These are phyloP conservation scores for Bombycilla garrulus DNA, from an alignment of 2,113 vertebrate genomes.

Conservation along the genomic window DNA sequence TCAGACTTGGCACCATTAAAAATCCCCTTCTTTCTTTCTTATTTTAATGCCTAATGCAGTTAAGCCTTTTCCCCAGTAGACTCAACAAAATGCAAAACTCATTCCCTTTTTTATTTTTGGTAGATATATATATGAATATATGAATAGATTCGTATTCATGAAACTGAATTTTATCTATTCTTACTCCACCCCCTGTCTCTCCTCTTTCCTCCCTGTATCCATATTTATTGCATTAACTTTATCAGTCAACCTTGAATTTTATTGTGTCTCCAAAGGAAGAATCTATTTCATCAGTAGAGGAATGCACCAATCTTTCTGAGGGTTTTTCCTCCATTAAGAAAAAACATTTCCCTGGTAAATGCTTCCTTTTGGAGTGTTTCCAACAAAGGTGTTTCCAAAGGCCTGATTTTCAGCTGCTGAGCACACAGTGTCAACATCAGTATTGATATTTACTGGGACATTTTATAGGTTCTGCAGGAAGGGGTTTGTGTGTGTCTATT, in stretches of 20 bases:
- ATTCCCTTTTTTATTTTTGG: neutral
- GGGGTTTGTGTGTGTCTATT: neutral
- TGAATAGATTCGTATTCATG: neutral
- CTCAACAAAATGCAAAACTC: neutral
- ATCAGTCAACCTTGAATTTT: constrained; percentile 7
- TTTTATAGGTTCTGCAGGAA: neutral
- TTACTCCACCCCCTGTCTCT: neutral
- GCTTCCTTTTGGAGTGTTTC: neutral
- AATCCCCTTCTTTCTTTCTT: neutral
- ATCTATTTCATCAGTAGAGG: neutral
- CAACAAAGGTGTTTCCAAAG: neutral
- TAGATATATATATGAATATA: neutral
- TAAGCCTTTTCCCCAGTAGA: neutral
- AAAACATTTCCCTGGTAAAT: neutral
- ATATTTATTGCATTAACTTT: constrained; percentile 33
- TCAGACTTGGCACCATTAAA: neutral
- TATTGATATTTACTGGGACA: neutral
- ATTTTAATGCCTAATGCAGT: neutral
- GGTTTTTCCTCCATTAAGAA: neutral
- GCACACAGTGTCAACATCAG: neutral
- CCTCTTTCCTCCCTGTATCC: neutral
- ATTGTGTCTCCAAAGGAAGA: neutral
- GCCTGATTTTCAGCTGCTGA: neutral
- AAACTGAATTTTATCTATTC: neutral
- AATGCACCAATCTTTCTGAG: neutral